Conservation (phyloP, 2,113 vertebrate species). For the Opisthocomus hoazin region DNA sequence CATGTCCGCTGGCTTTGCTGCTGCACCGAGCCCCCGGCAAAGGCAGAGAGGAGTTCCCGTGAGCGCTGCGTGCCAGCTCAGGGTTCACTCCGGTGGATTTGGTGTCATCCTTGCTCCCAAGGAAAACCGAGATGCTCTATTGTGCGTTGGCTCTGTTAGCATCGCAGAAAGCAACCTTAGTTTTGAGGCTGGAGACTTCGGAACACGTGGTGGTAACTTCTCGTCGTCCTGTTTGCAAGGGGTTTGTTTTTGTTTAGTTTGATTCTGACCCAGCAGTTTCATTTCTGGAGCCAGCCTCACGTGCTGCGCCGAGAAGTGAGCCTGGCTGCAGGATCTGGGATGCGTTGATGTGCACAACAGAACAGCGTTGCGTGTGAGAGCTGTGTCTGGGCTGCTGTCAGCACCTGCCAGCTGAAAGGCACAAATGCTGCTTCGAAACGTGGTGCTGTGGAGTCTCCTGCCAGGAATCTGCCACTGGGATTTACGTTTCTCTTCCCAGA, state of each 20-base stretch:
- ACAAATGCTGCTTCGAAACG: neutral
- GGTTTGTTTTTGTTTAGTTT: neutral
- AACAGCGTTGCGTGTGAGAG: accelerated
- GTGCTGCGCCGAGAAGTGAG: neutral
- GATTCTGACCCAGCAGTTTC: neutral
- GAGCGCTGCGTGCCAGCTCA: neutral
- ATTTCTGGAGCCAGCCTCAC: too few species aligned
- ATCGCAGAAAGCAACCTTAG: neutral
- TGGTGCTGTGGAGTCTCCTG: neutral
- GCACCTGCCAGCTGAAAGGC: neutral
- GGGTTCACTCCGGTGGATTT: too few species aligned
- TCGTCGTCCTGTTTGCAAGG: neutral
- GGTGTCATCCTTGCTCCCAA: neutral
- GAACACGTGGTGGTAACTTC: neutral
- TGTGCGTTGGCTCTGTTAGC: neutral
- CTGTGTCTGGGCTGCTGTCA: neutral
- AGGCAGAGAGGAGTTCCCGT: accelerated
- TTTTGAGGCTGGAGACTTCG: neutral
- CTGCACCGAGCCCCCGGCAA: neutral
- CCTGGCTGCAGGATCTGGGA: neutral
- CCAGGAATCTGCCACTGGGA: neutral
- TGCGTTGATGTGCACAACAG: accelerated
- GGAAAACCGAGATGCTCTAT: neutral
- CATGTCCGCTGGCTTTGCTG: neutral
- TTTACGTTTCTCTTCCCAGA: neutral